Conservation (phyloP, 2,888 invertebrate genomes). For the Gibbula magus region DNA sequence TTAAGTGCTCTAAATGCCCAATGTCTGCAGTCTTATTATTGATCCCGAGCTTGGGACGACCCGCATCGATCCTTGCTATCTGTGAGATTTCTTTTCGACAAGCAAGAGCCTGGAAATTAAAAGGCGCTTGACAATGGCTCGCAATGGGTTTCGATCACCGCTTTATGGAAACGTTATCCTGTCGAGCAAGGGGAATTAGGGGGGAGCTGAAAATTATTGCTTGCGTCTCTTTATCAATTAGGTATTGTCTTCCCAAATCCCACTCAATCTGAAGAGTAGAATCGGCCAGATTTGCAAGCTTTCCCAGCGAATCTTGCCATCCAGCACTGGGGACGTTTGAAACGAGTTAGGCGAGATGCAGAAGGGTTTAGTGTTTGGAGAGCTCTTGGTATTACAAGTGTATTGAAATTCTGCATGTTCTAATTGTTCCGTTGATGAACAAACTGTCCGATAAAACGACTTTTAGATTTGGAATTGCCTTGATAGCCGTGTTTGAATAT, state of each 20-base stretch:
- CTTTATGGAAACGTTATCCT: slow-evolving; percentile 19
- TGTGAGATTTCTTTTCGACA: slow-evolving; percentile 27
- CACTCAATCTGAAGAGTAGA: not conserved
- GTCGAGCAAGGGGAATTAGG: slow-evolving; percentile 24
- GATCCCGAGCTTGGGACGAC: slow-evolving; percentile 11
- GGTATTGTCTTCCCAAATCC: slow-evolving; percentile 19
- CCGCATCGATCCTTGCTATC: slow-evolving; percentile 14
- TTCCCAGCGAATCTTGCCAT: slow-evolving; percentile 13
- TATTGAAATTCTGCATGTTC: slow-evolving; percentile 10
- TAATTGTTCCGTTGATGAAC: slow-evolving; percentile 10
- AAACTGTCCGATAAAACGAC: slow-evolving; percentile 1
- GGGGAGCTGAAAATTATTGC: slow-evolving; percentile 21
- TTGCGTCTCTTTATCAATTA: slow-evolving; percentile 25
- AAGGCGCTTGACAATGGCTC: slow-evolving; percentile 21
- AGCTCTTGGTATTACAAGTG: slow-evolving; percentile 2
- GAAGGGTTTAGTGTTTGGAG: not conserved
- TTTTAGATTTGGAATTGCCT: not conserved
- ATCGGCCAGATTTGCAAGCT: slow-evolving; percentile 22
- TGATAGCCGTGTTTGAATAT: too few relatives aligned
- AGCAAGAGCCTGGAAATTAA: slow-evolving; percentile 26
- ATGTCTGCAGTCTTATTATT: slow-evolving; percentile 4
- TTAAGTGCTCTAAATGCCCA: slow-evolving; percentile 29
- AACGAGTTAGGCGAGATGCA: not conserved
- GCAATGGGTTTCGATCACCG: slow-evolving; percentile 24
- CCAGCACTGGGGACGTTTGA: not conserved